Base-by-base conservation (phyloP, 2,113 vertebrate species). In the Eolophus roseicapilla region DNA sequence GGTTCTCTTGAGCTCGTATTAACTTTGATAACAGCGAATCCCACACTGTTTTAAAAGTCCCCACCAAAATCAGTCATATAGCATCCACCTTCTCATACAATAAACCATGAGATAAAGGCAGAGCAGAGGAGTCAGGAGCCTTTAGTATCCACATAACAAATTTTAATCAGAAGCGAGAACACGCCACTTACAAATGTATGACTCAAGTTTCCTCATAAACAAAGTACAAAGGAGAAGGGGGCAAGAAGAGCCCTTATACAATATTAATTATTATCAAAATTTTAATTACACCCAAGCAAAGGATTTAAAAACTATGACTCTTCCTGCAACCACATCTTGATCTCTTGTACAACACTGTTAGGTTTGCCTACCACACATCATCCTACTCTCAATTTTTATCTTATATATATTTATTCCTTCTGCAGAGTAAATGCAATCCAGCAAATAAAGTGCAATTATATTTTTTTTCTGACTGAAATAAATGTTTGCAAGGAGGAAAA, bases 251-350 rank as follows among this genome's bases (percentile, higher is more conserved):
- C 5, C 49, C 15, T 24, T 86, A 59, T 37, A 29, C 24, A 44
- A 57, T 2, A 2, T 81, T 88, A 86, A 86, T 94, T 84, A 80
- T 29, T 70, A 50, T 50, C 50, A 85, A 91, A 49, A 83, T 82
- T 92, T 90, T 94, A 96, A 94, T 94, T 74, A 74, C 31, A 77
- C 3, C 10, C 41, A 83, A 86, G 44, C 17, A 77, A 90, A 37
- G 35, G 4, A 86, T 69, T 90, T 75, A 19, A 53, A 89, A 92
- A 43, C 81, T 59, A 62, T 49, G 49, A 55, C 27, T 92, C 64
- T 80, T 89, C 74, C 46, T 83, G 37, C 41, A 78, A 86, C 20
- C 27, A 60, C 29, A 86, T 52, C 64, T 82, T 82, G 35, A 77
- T 83, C 33, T 67, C 28, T 82, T 83, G 65, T 44, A 80, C 44